A percentile compares a stretch with the other conserved stretches of the same genome.
Evolutionary conservation across 2,888 invertebrate genomes (phyloP).

Genomic region (Epirrhoe alternata): DNA sequence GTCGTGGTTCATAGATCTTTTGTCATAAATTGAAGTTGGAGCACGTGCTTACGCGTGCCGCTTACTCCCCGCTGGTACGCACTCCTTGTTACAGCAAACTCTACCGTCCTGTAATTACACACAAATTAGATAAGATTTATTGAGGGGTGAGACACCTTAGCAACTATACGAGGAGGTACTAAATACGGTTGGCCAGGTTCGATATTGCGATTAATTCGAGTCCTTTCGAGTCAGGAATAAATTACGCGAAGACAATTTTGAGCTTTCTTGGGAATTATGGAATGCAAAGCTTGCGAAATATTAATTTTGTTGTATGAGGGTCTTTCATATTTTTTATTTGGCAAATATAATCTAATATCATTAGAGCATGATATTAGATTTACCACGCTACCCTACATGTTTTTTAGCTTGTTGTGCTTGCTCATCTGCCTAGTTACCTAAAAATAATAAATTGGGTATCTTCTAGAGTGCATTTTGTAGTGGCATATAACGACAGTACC

Average conservation of each 20-base stretch:
- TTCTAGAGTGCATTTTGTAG: too few relatives aligned
- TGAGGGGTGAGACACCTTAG: conserved; percentile 84
- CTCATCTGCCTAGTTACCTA: too few relatives aligned
- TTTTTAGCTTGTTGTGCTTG: too few relatives aligned
- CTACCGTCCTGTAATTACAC: conserved; percentile 84
- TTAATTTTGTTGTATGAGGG: conserved; percentile 7
- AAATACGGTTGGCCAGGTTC: conserved; percentile 81
- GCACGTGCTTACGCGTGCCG: conserved; percentile 83
- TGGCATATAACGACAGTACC: too few relatives aligned
- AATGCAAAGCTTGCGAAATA: conserved; percentile 12
- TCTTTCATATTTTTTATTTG: neutral
- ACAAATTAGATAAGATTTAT: conserved; percentile 86
- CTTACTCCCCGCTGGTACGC: conserved; percentile 80
- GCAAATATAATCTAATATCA: neutral
- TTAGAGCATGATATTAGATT: neutral
- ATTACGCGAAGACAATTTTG: conserved; percentile 46
- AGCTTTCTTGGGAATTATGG: conserved; percentile 32
- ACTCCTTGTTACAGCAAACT: conserved; percentile 82
- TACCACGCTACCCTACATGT: too few relatives aligned
- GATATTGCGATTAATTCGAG: conserved; percentile 80
- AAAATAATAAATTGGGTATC: too few relatives aligned
- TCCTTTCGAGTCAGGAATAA: conserved; percentile 57
- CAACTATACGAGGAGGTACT: conserved; percentile 80
- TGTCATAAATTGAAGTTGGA: conserved; percentile 40
- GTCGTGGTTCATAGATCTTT: conserved; percentile 49